phyloP scores from a whole-genome alignment of 2,888 invertebrate species.

The Stegana nigrithorax region DNA sequence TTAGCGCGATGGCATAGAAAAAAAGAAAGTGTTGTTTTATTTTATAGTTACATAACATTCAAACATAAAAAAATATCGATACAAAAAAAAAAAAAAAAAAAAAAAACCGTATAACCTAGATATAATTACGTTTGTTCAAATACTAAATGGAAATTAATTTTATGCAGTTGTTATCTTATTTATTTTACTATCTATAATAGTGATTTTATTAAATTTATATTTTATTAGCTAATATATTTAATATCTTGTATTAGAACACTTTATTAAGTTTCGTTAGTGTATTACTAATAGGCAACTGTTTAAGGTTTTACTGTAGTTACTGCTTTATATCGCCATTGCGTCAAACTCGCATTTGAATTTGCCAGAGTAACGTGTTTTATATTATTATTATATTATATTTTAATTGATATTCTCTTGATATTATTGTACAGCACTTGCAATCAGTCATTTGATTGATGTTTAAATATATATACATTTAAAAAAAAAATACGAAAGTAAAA shows the following conservation, averaged over 20 bases:
- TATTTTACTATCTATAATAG: background rate
- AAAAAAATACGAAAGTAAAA: background rate
- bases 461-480: background rate
- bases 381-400: background rate
- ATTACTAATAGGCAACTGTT: too few relatives aligned
- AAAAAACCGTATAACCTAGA: background rate
- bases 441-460: conserved; percentile 3
- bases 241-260: conserved; percentile 3
- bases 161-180: too few relatives aligned
- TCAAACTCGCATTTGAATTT: too few relatives aligned
- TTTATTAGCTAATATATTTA: background rate
- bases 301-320: too few relatives aligned
- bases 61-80: background rate
- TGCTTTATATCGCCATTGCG: too few relatives aligned
- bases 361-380: too few relatives aligned
- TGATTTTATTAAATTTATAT: background rate
- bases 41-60: background rate
- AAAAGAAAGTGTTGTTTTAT: too few relatives aligned
- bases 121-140: too few relatives aligned
- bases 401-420: too few relatives aligned
- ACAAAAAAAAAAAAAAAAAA: background rate
- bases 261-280: background rate
- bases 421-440: conserved; percentile 11
- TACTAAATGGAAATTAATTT: background rate
- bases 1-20: too few relatives aligned